These are phyloP conservation scores for Siniperca chuatsi DNA, from an alignment of 2,113 vertebrate genomes.

Conservation along the genomic window DNA sequence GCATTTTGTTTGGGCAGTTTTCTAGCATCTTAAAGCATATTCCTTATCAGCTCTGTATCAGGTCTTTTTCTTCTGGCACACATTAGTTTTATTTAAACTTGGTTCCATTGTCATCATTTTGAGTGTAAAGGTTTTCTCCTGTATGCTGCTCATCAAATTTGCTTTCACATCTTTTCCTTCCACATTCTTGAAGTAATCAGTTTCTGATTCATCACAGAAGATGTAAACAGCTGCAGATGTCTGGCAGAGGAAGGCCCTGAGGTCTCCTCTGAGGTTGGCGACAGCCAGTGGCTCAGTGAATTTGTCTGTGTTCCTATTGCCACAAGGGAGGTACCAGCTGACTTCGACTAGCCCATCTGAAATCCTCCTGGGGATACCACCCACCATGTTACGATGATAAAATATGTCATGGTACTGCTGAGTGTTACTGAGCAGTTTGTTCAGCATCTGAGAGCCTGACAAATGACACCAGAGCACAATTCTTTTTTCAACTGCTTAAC, in stretches of 20 bases:
- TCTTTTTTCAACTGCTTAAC: constrained; percentile 39
- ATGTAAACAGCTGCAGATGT: constrained; percentile 81
- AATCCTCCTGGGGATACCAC: constrained; percentile 70
- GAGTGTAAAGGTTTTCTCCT: no score
- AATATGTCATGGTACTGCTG: constrained; percentile 72
- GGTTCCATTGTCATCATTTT: no score
- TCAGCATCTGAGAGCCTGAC: constrained; percentile 81
- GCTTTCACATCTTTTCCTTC: constrained; percentile 19
- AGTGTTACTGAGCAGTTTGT: constrained; percentile 73
- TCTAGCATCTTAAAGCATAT: constrained; percentile 22
- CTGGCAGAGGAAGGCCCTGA: constrained; percentile 70
- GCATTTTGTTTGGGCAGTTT: not conserved
- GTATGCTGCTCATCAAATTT: no score
- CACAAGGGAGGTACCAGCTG: constrained; percentile 80
- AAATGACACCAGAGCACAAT: constrained; percentile 80
- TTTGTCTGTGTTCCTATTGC: constrained; percentile 42
- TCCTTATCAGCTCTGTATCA: constrained; percentile 46
- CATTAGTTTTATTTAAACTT: not conserved
- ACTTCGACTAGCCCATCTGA: constrained; percentile 82
- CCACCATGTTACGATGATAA: constrained; percentile 62
- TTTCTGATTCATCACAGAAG: constrained; percentile 57
- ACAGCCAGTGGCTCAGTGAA: constrained; percentile 77
- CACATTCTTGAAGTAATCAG: constrained; percentile 64
- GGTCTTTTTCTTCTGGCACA: constrained; percentile 47
- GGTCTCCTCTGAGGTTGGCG: constrained; percentile 80